Evolutionary conservation across 2,113 vertebrate species (phyloP).

Genomic region (Mohoua ochrocephala): DNA sequence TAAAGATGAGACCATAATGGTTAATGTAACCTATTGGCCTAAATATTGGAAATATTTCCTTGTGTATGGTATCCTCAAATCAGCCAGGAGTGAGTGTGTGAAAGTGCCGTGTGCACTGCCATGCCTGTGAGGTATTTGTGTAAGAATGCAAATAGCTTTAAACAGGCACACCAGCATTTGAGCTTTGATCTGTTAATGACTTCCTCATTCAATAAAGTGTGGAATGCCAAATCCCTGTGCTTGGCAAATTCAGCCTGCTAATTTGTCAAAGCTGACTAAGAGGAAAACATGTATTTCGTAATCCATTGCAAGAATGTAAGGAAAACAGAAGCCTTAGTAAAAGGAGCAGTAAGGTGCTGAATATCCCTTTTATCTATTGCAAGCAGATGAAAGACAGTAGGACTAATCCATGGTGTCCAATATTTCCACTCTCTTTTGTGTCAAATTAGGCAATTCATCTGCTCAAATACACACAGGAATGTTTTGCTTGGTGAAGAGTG

Average conservation of each 20-base stretch:
- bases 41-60: not conserved
- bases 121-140: not conserved
- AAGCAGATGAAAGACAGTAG: not conserved
- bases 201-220: not conserved
- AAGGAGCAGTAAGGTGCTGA: not conserved
- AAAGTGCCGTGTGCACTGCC: not conserved
- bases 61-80: not conserved
- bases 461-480: not conserved
- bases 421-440: not conserved
- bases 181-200: conserved; percentile 25
- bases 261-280: not conserved
- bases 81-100: not conserved
- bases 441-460: not conserved
- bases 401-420: not conserved
- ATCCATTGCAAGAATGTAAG: not conserved
- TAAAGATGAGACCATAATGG: not conserved
- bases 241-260: not conserved
- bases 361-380: not conserved
- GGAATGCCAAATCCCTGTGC: not conserved
- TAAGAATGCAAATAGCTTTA: not conserved
- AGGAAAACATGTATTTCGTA: not conserved
- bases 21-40: not conserved
- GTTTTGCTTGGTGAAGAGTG: not conserved
- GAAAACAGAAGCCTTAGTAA: not conserved
- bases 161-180: not conserved